Evolutionary conservation across 2,113 vertebrate species (phyloP).

Genomic region (Martes martes): DNA sequence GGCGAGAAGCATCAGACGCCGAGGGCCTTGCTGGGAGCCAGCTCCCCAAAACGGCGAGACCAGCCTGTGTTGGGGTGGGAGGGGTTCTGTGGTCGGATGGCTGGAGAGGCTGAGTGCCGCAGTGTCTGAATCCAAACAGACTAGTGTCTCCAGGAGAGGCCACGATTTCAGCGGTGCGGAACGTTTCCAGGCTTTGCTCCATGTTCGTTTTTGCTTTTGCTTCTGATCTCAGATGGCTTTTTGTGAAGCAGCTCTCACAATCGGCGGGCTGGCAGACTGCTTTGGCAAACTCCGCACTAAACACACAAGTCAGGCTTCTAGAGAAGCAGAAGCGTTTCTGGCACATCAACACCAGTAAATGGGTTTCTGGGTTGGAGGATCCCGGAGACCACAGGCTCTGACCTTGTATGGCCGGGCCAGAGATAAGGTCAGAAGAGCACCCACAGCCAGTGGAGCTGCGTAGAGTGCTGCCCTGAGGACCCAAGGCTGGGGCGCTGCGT

Average conservation of each 20-base stretch:
- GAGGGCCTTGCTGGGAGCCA: no score
- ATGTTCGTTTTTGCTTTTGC: neutral
- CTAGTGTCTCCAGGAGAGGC: no score
- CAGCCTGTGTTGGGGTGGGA: no score
- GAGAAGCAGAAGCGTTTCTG: neutral
- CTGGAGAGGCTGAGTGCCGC: neutral
- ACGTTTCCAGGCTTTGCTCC: neutral
- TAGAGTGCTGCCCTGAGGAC: neutral
- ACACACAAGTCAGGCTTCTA: neutral
- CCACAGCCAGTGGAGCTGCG: neutral
- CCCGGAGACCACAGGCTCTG: accelerated
- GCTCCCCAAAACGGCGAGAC: neutral
- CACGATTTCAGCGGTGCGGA: accelerated
- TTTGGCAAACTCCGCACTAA: neutral
- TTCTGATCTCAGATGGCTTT: neutral
- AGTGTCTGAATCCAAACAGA: neutral
- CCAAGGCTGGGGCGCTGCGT: neutral
- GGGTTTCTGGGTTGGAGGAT: neutral
- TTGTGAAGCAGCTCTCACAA: neutral
- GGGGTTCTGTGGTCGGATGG: no score
- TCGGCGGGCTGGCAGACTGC: neutral
- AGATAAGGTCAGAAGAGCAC: accelerated
- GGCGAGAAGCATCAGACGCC: neutral
- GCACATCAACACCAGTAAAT: neutral
- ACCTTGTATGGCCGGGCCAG: accelerated